Conservation (phyloP, 2,797 vertebrate genomes). For the Antennarius maculatus region DNA sequence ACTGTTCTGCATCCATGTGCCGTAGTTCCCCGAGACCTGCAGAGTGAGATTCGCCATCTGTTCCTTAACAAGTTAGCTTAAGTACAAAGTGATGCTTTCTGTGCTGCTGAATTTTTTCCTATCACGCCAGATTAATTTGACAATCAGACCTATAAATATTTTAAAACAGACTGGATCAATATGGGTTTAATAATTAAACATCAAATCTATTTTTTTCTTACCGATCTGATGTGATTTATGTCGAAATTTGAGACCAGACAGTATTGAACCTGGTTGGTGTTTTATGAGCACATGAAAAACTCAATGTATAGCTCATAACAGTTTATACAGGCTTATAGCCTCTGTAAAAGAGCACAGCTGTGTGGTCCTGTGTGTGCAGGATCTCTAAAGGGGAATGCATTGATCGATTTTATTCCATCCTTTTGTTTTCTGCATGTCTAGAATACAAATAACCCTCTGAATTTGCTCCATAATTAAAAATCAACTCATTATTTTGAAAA, state of each 20-base stretch:
- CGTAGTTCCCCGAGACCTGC: slow-evolving; percentile 25
- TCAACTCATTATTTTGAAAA: not conserved
- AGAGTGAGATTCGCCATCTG: slow-evolving; percentile 26
- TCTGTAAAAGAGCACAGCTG: too few relatives aligned
- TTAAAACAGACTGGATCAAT: not conserved
- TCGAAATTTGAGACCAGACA: too few relatives aligned
- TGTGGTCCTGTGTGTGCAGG: not conserved
- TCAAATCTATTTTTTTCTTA: not conserved
- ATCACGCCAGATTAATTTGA: too few relatives aligned
- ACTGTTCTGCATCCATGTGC: slow-evolving; percentile 25
- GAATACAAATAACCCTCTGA: not conserved
- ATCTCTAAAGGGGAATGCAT: not conserved
- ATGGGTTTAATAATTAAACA: not conserved
- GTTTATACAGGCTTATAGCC: too few relatives aligned
- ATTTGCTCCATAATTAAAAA: not conserved
- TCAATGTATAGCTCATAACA: too few relatives aligned
- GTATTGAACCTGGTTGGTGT: too few relatives aligned
- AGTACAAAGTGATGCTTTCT: not conserved
- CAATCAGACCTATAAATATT: too few relatives aligned
- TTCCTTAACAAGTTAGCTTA: not conserved
- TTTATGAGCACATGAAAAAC: too few relatives aligned
- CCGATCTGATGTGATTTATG: not conserved
- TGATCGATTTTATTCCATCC: not conserved
- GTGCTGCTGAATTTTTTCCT: too few relatives aligned
- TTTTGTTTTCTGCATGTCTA: not conserved